Evolutionary conservation across 2,797 vertebrate genomes (phyloP), one percentile per base, ranked within the genome.

Genomic region (Falco rusticolus): DNA sequence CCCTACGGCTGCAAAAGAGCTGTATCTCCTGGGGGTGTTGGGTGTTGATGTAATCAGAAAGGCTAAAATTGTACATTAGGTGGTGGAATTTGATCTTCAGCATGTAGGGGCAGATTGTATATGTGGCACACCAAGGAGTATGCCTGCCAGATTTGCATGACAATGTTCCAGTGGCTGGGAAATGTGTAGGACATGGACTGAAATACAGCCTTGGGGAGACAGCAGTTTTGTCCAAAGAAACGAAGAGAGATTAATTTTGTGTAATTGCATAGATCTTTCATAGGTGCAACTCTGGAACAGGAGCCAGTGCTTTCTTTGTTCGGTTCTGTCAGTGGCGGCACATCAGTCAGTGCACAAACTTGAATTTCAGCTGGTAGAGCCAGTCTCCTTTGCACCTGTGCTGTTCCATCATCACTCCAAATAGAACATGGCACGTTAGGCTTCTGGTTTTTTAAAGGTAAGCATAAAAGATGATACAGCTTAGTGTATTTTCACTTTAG

Each of bases 131-230:
- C 59, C 19, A 53, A 86, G 48, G 57, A 93, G 50, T 5, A 28
- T 12, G 18, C 78, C 81, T 87, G 75, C 68, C 84, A 61, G 77
- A 84, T 95, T 93, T 96, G 74, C 91, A 96, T 95, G 95, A 87
- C 87, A 93, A 4, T 92, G 60, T 92, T 92, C 95, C 92, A 71
- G 72, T 83, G 86, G 96, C 68, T 97, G 96, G 96, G 97, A 97
- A 97, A 94, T 65, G 90, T 94, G 93, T 93, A 96, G 96, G 95
- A 91, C 83, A 93, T 33, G 79, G 50, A 60, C 56, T 83, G 77
- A 95, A 95, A 95, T 56, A 81, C 43, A 91, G 93, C 96, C 96
- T 65, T 91, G 89, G 93, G 93, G 91, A 92, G 93, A 83, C 37
- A 72, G 70, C 54, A 85, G 74, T 94, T 95, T 93, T 94, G 84